Conservation (phyloP, 2,888 invertebrate genomes). For the Cataglyphis albicans region DNA sequence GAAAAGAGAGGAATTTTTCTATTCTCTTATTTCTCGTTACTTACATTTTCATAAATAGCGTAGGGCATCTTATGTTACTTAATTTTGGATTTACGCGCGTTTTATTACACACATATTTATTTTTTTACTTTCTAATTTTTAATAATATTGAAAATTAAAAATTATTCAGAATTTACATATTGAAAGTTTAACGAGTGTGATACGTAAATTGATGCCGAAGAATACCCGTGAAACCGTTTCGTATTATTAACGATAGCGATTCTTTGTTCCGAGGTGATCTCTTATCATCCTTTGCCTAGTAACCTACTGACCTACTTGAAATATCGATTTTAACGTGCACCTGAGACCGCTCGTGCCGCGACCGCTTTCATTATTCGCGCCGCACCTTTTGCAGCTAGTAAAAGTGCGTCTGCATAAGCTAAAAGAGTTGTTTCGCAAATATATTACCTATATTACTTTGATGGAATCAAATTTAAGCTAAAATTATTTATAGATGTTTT, state of each 20-base stretch:
- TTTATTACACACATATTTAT: background rate
- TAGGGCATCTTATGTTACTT: no score
- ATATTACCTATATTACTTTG: background rate
- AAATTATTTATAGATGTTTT: background rate
- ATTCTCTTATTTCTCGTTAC: background rate
- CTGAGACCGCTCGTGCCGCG: slow-evolving; percentile 71
- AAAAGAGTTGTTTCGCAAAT: background rate
- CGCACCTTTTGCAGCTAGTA: background rate
- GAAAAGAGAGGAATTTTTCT: background rate
- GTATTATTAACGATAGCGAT: slow-evolving; percentile 57
- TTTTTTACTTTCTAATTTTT: background rate
- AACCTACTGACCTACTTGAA: slow-evolving; percentile 81
- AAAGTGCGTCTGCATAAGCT: background rate
- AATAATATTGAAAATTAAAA: background rate
- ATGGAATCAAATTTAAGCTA: background rate
- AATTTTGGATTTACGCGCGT: background rate
- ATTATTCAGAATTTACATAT: background rate
- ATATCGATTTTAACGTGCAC: slow-evolving; percentile 79
- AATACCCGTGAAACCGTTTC: background rate
- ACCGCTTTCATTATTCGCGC: slow-evolving; percentile 65
- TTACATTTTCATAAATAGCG: background rate
- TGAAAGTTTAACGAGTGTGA: background rate
- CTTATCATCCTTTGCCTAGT: slow-evolving; percentile 77
- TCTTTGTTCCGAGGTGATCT: slow-evolving; percentile 62
- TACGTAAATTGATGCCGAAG: background rate